Percentiles rank a stretch among this genome's conserved stretches.
These are phyloP conservation scores for Patella caerulea DNA, from an alignment of 2,888 invertebrate species.

Conservation along the genomic window DNA sequence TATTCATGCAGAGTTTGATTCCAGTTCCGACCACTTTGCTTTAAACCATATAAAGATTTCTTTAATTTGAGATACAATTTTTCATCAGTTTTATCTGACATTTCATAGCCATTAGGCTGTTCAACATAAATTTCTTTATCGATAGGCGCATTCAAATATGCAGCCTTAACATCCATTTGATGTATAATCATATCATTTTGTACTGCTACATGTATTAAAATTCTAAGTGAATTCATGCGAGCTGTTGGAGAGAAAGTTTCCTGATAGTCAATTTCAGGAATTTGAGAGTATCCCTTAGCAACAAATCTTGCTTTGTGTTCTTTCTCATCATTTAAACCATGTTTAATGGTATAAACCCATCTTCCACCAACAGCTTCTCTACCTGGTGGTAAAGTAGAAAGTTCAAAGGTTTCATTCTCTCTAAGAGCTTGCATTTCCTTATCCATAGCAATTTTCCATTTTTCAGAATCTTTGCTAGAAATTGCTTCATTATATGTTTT, in stretches of 20 bases:
- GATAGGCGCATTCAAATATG: conserved; percentile 23
- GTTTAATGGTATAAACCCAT: conserved; percentile 16
- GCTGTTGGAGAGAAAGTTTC: conserved; percentile 21
- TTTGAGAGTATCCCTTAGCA: conserved; percentile 18
- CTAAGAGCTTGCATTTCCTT: conserved; percentile 16
- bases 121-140: conserved; percentile 24
- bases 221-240: conserved; percentile 8
- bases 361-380: conserved; percentile 19
- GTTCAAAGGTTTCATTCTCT: conserved; percentile 17
- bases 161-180: conserved; percentile 22
- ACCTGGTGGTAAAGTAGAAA: conserved; percentile 12
- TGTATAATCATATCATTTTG: conserved; percentile 9
- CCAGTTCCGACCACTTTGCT: conserved; percentile 9
- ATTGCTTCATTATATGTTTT: conserved; percentile 16
- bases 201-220: neutral
- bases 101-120: conserved; percentile 23
- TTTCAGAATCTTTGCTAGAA: conserved; percentile 2
- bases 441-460: conserved; percentile 22
- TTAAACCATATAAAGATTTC: conserved; percentile 22
- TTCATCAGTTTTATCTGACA: conserved; percentile 10
- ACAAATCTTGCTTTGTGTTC: conserved; percentile 13
- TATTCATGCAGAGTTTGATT: conserved; percentile 12
- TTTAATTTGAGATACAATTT: conserved; percentile 18
- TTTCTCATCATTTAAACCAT: neutral
- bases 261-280: conserved; percentile 21